A percentile compares a stretch with the other conserved stretches of the same genome.
phyloP scores from a whole-genome alignment of 2,113 vertebrate genomes.

The Parus major region DNA sequence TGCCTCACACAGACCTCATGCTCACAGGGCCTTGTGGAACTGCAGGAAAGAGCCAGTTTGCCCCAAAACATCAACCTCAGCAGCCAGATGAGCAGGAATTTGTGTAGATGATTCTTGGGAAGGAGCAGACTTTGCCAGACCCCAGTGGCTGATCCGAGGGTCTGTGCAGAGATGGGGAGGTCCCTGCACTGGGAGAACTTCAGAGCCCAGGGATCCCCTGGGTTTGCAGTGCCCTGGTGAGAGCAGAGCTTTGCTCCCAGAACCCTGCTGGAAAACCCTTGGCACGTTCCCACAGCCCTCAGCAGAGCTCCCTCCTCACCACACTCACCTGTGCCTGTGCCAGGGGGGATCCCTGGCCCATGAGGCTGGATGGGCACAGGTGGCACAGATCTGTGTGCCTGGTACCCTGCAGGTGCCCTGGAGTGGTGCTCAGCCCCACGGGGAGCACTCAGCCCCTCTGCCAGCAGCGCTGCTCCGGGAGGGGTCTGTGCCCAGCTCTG shows the following conservation, averaged over 20 bases:
- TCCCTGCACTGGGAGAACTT: neutral
- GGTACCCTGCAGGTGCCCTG: neutral
- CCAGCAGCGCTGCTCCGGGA: fast-evolving
- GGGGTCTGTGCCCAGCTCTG: neutral
- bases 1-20: fast-evolving
- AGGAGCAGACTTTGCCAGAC: neutral
- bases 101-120: neutral
- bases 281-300: too few relatives aligned
- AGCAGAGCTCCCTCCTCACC: neutral
- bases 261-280: neutral
- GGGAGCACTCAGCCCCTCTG: neutral
- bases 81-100: neutral
- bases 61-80: neutral
- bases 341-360: neutral
- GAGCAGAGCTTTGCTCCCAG: neutral
- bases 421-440: fast-evolving
- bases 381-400: fast-evolving
- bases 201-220: neutral
- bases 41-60: neutral
- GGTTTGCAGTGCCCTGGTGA: neutral
- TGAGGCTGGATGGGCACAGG: neutral
- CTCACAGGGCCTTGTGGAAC: neutral
- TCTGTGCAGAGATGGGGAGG: neutral
- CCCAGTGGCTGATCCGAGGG: too few relatives aligned
- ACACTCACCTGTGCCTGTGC: neutral